These are phyloP conservation scores for Rhabdomys dilectus DNA, from an alignment of 2,113 vertebrate species.

Conservation along the genomic window DNA sequence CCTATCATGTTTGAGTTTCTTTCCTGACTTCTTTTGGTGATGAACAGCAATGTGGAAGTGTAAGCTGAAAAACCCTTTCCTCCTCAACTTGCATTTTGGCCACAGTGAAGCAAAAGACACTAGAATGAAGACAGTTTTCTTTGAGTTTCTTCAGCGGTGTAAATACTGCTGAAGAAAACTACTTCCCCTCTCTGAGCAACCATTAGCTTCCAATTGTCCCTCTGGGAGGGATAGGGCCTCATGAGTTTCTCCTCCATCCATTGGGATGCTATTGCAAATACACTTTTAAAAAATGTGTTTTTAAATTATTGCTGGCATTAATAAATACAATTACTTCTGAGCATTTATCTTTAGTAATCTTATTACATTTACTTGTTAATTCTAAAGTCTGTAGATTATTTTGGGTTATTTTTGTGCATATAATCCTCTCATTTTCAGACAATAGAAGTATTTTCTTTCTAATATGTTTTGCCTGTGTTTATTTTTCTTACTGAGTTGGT, in stretches of 20 bases:
- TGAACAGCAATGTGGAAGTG: too few species aligned
- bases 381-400: neutral
- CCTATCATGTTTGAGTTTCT: too few species aligned
- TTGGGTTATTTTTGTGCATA: neutral
- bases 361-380: neutral
- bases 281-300: neutral
- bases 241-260: neutral
- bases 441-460: neutral
- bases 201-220: neutral
- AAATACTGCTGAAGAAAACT: neutral
- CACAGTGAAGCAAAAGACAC: too few species aligned
- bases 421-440: conserved; percentile 19
- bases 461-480: conserved; percentile 46
- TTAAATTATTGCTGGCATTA: neutral
- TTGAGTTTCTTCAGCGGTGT: neutral
- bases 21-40: too few species aligned
- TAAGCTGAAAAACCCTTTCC: too few species aligned
- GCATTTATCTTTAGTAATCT: neutral
- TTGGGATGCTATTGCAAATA: neutral
- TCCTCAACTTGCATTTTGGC: too few species aligned
- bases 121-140: neutral
- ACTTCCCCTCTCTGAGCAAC: neutral
- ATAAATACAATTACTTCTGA: neutral
- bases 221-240: neutral
- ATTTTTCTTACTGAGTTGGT: conserved; percentile 1